Evolutionary conservation across 1,140 invertebrate species (phyloP).

Genomic region (Teleopsis dalmanni): DNA sequence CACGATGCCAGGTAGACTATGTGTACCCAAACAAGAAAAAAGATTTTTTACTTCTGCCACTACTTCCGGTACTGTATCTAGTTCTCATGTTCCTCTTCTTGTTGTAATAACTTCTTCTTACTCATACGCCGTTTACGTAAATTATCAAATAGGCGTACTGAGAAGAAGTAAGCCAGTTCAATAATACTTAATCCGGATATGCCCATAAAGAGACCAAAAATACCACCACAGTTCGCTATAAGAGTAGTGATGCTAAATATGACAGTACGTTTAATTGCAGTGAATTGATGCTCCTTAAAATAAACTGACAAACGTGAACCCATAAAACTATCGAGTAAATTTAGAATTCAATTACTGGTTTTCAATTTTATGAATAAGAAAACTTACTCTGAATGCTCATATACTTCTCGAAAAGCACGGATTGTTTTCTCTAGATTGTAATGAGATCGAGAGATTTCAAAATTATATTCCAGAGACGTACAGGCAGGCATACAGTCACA

Average conservation of each 20-base stretch:
- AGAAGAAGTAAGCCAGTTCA: slow-evolving; percentile 49
- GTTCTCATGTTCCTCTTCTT: slow-evolving; percentile 13
- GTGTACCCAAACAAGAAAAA: too few species aligned
- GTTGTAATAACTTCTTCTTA: slow-evolving; percentile 21
- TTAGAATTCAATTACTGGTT: neutral
- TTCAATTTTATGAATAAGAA: too few species aligned
- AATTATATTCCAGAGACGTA: slow-evolving; percentile 57
- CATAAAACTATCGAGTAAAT: slow-evolving; percentile 17
- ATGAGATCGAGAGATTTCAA: slow-evolving; percentile 55
- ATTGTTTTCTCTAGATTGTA: slow-evolving; percentile 28
- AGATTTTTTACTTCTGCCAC: neutral
- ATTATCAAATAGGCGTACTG: slow-evolving; percentile 36
- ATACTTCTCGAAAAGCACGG: slow-evolving; percentile 23
- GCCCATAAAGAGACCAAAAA: slow-evolving; percentile 58
- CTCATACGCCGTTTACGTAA: slow-evolving; percentile 27
- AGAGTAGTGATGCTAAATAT: slow-evolving; percentile 58
- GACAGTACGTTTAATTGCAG: slow-evolving; percentile 54
- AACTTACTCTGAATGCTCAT: slow-evolving; percentile 31
- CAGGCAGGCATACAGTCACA: slow-evolving; percentile 61
- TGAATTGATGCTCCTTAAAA: slow-evolving; percentile 60
- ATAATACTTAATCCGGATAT: slow-evolving; percentile 51
- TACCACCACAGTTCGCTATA: slow-evolving; percentile 58
- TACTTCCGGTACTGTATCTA: too few species aligned
- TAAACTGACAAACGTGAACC: slow-evolving; percentile 46
- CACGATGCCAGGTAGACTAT: too few species aligned